These are phyloP conservation scores for Psittacula echo DNA, from an alignment of 2,797 vertebrate genomes.

Conservation along the genomic window DNA sequence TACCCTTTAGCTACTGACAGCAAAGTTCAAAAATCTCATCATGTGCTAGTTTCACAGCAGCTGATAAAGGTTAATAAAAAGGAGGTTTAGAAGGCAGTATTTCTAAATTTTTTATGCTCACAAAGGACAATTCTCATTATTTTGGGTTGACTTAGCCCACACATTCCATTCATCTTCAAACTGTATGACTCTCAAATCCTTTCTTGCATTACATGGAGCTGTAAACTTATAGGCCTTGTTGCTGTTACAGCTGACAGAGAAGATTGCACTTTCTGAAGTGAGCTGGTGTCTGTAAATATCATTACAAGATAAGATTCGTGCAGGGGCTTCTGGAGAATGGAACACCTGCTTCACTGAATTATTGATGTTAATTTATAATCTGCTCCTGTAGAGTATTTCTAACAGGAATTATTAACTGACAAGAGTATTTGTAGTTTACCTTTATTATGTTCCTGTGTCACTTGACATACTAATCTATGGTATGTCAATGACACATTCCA, in stretches of 20 bases:
- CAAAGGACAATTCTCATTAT: constrained; percentile 37
- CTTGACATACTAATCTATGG: not conserved
- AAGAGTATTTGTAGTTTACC: not conserved
- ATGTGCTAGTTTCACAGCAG: constrained; percentile 42
- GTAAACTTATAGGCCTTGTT: not conserved
- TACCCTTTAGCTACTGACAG: constrained; percentile 74
- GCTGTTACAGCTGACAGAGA: not conserved
- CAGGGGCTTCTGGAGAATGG: not conserved
- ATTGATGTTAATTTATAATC: not conserved
- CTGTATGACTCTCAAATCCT: not conserved
- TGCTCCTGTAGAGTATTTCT: not conserved
- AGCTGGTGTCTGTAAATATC: constrained; percentile 25
- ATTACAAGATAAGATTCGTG: not conserved
- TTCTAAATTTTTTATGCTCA: constrained; percentile 46
- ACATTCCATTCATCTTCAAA: not conserved
- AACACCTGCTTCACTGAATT: constrained; percentile 8
- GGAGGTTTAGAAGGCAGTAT: constrained; percentile 43
- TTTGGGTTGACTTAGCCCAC: not conserved
- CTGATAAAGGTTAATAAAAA: constrained; percentile 79
- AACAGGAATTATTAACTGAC: not conserved
- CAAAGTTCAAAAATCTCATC: constrained; percentile 70
- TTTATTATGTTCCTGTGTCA: not conserved
- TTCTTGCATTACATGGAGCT: not conserved
- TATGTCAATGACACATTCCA: not conserved
- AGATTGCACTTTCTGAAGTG: not conserved